Conservation (phyloP, 2,888 invertebrate genomes). For the Podotricha telesiphe region DNA sequence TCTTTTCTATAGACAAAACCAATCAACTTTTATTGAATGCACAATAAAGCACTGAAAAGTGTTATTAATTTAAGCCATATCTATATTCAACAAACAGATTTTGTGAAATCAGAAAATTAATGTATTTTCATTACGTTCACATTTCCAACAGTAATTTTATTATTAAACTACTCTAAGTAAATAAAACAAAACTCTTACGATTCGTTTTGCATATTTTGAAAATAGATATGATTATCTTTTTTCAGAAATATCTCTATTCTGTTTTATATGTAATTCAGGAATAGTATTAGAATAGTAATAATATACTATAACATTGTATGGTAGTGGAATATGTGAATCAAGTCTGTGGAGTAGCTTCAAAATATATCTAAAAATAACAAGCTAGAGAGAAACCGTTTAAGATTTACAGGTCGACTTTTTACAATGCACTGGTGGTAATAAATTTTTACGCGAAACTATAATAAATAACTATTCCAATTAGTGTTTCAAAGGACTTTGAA, state of each 20-base stretch:
- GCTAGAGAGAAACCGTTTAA: neutral
- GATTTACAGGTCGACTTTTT: neutral
- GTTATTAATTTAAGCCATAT: neutral
- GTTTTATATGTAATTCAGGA: no score
- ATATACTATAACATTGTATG: no score
- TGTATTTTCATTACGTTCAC: no score
- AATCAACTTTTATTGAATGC: no score
- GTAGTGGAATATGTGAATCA: no score
- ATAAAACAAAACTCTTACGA: constrained; percentile 5
- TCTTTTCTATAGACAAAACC: no score
- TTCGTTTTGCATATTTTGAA: constrained; percentile 1
- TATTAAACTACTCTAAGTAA: neutral
- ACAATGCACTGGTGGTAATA: neutral
- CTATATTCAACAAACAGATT: neutral
- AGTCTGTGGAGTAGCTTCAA: no score
- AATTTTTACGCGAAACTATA: neutral
- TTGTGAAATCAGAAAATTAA: neutral
- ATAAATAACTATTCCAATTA: neutral
- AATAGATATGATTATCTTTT: no score
- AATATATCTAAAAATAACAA: no score
- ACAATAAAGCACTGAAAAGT: neutral
- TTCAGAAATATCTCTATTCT: no score
- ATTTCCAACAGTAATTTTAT: neutral
- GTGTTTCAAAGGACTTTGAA: neutral
- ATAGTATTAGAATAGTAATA: no score